Base-by-base conservation (phyloP, 2,888 invertebrate species). In the Cetonia aurata region DNA sequence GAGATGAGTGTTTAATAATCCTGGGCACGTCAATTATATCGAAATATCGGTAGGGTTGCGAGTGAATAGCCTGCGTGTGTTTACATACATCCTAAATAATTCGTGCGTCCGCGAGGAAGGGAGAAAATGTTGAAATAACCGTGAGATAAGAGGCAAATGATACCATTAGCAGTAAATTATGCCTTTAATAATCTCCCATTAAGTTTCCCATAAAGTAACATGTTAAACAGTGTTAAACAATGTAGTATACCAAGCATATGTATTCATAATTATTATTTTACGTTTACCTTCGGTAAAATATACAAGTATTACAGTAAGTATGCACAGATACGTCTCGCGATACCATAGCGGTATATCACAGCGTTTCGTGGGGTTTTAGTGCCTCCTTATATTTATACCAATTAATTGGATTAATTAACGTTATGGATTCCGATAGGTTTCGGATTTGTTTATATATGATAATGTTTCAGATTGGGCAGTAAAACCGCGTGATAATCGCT, bases 331-430 rank as follows among this genome's bases (percentile, higher is more conserved):
- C 37, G 13, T 44, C 10, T 13, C 44, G 10, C n/a, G 50, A 50
- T 50, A 50, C 50, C 15, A 4, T 12, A 46, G 15, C 1, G 46
- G 60, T 60, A 60, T 60, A 60, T 60, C 60, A 60, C 15, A 31
- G 31, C 44, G 13, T 56, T 56, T 33, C 19, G 53, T 53, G 19
- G 31, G 13, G 56, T 41, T 52, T 69, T 52, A 53, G 46, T 52
- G 59, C 52, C 25, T 37, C 25, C 46, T 59, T 50, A 50, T 60
- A 52, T 69, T 69, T 12, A 60, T 48, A 69, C 33, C 46, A 68
- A 69, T 59, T 69, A 69, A 69, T 69, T 59, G 59, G 52, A 25
- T 19, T 57, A 69, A 57, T 69, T 69, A 69, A 69, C 37, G 33
- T 60, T 60, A 60, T 69, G 48, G 44, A 60, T 69, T 60, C 52